Evolutionary conservation across 2,113 vertebrate species (phyloP).

Genomic region (Gallinago undulata): DNA sequence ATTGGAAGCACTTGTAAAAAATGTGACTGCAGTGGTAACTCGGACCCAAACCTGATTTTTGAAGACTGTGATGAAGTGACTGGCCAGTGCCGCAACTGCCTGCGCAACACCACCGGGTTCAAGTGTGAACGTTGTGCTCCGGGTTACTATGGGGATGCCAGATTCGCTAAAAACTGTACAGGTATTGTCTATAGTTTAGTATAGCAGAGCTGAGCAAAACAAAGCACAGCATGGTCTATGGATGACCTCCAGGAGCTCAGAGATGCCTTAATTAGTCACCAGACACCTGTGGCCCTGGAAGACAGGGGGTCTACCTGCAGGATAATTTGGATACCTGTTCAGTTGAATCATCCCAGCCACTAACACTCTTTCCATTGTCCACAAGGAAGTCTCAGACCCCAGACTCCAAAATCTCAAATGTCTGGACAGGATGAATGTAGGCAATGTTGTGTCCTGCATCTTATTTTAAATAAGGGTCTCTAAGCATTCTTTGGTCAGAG

Average conservation of each 20-base stretch:
- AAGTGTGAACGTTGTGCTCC: conserved; percentile 88
- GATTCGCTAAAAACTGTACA: conserved; percentile 86
- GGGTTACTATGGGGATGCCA: conserved; percentile 91
- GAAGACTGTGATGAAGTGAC: conserved; percentile 94
- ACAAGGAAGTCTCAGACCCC: not conserved
- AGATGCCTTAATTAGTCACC: not conserved
- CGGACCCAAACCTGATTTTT: conserved; percentile 95
- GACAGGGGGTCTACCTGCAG: no score
- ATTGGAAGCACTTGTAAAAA: conserved; percentile 87
- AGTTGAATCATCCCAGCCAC: not conserved
- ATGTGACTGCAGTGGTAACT: conserved; percentile 96
- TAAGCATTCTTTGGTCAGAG: not conserved
- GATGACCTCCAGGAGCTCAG: not conserved
- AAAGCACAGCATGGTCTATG: fast-evolving
- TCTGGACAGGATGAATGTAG: not conserved
- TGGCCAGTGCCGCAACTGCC: conserved; percentile 90
- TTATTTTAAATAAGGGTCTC: not conserved
- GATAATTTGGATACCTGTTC: not conserved
- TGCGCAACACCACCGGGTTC: conserved; percentile 85
- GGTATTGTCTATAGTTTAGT: conserved; percentile 66
- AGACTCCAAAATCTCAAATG: not conserved
- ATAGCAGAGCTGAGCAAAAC: not conserved
- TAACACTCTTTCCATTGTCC: not conserved
- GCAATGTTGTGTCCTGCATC: not conserved
- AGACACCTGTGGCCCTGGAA: not conserved